Evolutionary conservation across 2,797 vertebrate genomes (phyloP).

Genomic region (Lepilemur ruficaudatus): DNA sequence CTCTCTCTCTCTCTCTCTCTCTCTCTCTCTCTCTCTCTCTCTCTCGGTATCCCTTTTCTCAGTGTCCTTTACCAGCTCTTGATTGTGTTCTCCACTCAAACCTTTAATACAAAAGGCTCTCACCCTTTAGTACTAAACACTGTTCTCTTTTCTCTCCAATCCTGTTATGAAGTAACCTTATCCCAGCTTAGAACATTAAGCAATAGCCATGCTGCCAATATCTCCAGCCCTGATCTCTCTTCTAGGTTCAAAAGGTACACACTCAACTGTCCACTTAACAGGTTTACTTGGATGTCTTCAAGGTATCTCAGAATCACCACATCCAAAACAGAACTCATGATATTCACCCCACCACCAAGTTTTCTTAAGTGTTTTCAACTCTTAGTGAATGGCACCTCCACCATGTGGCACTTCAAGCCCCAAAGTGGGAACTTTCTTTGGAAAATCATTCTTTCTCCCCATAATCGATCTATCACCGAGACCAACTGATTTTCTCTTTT

Average conservation of each 20-base stretch:
- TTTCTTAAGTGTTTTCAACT: neutral
- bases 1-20: neutral
- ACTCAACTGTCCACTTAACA: neutral
- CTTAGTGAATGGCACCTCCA: no score
- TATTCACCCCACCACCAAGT: fast-evolving
- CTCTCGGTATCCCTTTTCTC: neutral
- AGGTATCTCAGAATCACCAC: neutral
- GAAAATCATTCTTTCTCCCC: neutral
- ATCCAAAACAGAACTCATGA: neutral
- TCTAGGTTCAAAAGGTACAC: neutral
- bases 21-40: neutral
- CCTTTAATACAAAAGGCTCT: neutral
- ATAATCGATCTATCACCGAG: neutral
- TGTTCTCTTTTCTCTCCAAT: neutral
- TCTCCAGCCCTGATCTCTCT: neutral
- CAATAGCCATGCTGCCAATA: no score
- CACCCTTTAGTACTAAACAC: neutral
- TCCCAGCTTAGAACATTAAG: no score
- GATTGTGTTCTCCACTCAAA: neutral
- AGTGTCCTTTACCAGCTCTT: neutral
- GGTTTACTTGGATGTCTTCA: neutral
- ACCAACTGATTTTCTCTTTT: neutral
- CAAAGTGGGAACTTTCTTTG: neutral
- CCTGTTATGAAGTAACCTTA: no score
- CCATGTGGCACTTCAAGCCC: fast-evolving